These are phyloP conservation scores for Phyllostomus discolor DNA, from an alignment of 2,113 vertebrate species.

Conservation along the genomic window DNA sequence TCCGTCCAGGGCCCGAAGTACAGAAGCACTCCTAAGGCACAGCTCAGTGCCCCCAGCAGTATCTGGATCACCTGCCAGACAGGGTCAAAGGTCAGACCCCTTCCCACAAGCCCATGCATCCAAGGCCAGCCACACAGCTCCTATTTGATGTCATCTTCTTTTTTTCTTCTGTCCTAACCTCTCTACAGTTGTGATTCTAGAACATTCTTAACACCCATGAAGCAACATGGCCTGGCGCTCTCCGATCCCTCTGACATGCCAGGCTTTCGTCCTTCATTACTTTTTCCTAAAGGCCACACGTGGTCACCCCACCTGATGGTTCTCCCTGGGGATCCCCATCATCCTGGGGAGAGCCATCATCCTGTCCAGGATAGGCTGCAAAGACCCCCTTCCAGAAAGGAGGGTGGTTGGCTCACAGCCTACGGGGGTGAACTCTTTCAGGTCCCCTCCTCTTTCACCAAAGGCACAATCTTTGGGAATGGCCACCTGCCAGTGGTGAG, in stretches of 20 bases:
- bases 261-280: not conserved
- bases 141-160: not conserved
- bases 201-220: not conserved
- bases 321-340: not conserved
- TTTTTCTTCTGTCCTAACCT: not conserved
- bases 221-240: not conserved
- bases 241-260: no score
- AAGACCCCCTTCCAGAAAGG: not conserved
- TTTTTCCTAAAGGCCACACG: not conserved
- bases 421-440: not conserved
- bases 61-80: conserved; percentile 55
- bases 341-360: not conserved
- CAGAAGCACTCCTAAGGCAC: conserved; percentile 35
- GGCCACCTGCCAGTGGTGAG: not conserved
- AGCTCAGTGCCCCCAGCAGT: conserved; percentile 50
- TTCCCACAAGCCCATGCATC: fast-evolving
- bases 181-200: not conserved
- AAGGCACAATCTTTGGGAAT: not conserved
- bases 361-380: not conserved
- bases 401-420: not conserved
- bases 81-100: not conserved
- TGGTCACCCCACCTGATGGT: not conserved
- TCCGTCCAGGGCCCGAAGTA: conserved; percentile 26
- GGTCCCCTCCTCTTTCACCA: not conserved
- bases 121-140: fast-evolving